Evolutionary conservation across 2,797 vertebrate genomes (phyloP), one percentile per base, ranked within the genome.

Genomic region (Anguilla marmorata): DNA sequence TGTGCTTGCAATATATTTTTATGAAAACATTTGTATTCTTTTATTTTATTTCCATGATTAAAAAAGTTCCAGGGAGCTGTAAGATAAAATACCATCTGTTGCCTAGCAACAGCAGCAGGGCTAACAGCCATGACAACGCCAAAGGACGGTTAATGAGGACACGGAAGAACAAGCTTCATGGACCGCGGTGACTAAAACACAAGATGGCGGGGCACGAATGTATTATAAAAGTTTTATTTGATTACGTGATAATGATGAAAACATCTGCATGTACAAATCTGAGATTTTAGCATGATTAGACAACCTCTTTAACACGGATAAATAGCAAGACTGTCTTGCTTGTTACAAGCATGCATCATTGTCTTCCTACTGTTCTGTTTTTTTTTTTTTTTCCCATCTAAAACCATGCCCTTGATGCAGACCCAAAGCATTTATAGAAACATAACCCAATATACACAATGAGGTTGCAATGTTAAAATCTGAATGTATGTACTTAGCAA

Each of bases 41-140:
- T 74, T 14, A 14, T 58, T 76, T 88, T 92, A 89, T 93, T 91
- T 91, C 85, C 90, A 92, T 90, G 87, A 92, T 87, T 90, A 89
- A 88, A 89, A 89, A 89, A 91, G 63, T 89, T 24, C n/a, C 74
- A 72, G 87, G 87, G 84, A 86, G 88, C 88, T 88, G 85, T 56
- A 56, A 58, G 58, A 88, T 87, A 86, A 88, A 84, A 92, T 93
- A 91, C 92, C 80, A 89, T 93, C 93, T 89, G 95, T 96, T 96
- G 94, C 95, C 93, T 93, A 91, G 96, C 95, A 96, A 96, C 95
- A 92, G 90, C 91, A 86, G 92, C 91, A 91, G 89, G 93, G 94
- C 92, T 93, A 94, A 93, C 92, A 92, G 92, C 91, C 92, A 93
- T 90, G 92, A 94, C 93, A 89, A 93, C 92, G 93, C 92, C 91